A percentile compares a stretch with the other conserved stretches of the same genome.
phyloP scores from a whole-genome alignment of 2,113 vertebrate species.

The Amia ocellicauda region DNA sequence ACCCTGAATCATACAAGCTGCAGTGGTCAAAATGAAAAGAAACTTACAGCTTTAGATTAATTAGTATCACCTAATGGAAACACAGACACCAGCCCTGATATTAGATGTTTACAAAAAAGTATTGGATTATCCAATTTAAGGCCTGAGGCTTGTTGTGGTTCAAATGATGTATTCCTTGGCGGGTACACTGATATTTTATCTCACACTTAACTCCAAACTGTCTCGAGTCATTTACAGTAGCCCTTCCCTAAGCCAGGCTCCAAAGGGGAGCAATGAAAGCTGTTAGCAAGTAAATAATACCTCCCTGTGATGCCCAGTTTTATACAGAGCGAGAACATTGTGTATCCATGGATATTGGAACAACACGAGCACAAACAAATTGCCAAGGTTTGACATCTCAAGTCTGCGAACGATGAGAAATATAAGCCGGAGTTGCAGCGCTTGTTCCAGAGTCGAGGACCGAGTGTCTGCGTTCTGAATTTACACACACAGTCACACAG shows the following conservation, averaged over 20 bases:
- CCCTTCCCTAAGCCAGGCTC: conserved; percentile 18
- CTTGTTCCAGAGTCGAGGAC: too few relatives aligned
- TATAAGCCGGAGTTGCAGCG: conserved; percentile 8
- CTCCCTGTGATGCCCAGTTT: not conserved
- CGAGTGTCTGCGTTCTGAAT: not conserved
- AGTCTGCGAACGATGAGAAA: conserved; percentile 3
- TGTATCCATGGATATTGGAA: conserved; percentile 39
- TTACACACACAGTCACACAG: too few relatives aligned
- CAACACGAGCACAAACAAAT: conserved; percentile 41
- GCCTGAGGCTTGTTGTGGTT: conserved; percentile 29
- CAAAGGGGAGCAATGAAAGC: conserved; percentile 27
- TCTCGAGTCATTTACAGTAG: conserved; percentile 42
- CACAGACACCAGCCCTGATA: conserved; percentile 36
- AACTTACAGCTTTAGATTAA: conserved; percentile 13
- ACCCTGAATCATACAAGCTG: not conserved
- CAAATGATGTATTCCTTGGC: conserved; percentile 43
- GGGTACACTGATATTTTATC: conserved; percentile 35
- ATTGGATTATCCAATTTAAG: conserved; percentile 27
- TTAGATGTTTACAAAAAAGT: conserved; percentile 39
- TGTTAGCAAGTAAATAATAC: conserved; percentile 32
- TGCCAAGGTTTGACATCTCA: conserved; percentile 18
- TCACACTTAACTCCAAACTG: conserved; percentile 41
- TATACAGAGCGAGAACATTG: conserved; percentile 5
- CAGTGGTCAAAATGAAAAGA: not conserved
- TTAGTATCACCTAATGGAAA: conserved; percentile 13